A percentile compares a stretch with the other conserved stretches of the same genome.
These are phyloP conservation scores for Eulemur rufifrons DNA, from an alignment of 2,113 vertebrate species.

Conservation along the genomic window DNA sequence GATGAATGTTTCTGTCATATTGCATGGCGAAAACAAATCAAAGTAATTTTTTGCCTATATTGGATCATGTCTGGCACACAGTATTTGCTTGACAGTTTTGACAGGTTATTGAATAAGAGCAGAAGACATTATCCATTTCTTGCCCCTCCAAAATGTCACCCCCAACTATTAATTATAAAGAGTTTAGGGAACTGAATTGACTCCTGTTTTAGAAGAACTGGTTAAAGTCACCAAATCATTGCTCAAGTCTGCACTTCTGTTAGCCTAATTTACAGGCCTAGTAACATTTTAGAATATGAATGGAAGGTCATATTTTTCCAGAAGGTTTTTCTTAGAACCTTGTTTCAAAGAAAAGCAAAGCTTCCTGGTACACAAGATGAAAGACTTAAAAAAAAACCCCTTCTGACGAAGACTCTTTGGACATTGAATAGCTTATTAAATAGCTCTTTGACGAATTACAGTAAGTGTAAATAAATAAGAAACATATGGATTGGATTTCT, in stretches of 20 bases:
- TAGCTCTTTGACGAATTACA: conserved; percentile 69
- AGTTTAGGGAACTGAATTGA: neutral
- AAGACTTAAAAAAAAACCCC: conserved; percentile 34
- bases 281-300: conserved; percentile 48
- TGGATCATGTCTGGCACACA: neutral
- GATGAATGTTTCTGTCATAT: neutral
- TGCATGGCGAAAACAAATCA: neutral
- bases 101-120: neutral
- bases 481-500: conserved; percentile 69
- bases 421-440: conserved; percentile 67
- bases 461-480: conserved; percentile 72
- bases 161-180: neutral
- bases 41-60: neutral
- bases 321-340: conserved; percentile 45
- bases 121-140: neutral
- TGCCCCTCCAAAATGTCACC: neutral
- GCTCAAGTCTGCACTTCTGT: neutral
- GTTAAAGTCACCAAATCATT: neutral
- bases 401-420: conserved; percentile 45
- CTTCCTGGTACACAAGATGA: conserved; percentile 69
- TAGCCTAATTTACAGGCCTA: neutral
- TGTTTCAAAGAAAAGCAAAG: conserved; percentile 67
- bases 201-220: neutral
- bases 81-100: neutral
- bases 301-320: conserved; percentile 73